Evolutionary conservation across 1,140 invertebrate genomes (phyloP).

Genomic region (Drosophila repleta): DNA sequence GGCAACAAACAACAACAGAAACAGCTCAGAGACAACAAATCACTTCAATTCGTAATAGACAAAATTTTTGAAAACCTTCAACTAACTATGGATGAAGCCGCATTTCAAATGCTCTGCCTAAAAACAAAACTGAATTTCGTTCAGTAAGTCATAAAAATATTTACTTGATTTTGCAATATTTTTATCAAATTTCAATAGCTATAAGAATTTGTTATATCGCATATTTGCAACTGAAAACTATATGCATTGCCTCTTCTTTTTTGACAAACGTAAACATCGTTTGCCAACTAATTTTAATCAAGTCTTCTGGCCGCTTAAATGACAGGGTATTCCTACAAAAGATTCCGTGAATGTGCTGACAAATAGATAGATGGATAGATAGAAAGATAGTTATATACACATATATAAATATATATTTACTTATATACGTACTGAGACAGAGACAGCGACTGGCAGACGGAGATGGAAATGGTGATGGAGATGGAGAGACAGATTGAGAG

Average conservation of each 20-base stretch:
- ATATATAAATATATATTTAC: neutral
- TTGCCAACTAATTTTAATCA: too few species aligned
- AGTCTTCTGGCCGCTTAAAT: neutral
- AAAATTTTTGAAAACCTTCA: conserved; percentile 45
- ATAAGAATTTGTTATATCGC: too few species aligned
- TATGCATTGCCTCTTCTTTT: too few species aligned
- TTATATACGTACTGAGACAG: neutral
- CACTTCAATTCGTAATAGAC: conserved; percentile 51
- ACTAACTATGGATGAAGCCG: neutral
- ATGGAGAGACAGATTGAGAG: conserved; percentile 12
- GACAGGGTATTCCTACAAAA: conserved; percentile 26
- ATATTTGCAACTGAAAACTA: too few species aligned
- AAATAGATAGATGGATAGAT: conserved; percentile 4
- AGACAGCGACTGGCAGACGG: conserved; percentile 11
- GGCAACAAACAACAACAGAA: conserved; percentile 40
- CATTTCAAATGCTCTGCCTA: conserved; percentile 12
- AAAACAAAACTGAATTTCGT: too few species aligned
- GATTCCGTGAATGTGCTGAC: conserved; percentile 26
- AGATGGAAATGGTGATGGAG: neutral
- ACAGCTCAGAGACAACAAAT: conserved; percentile 38
- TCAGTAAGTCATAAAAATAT: too few species aligned
- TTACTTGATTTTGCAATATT: too few species aligned
- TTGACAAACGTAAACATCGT: too few species aligned
- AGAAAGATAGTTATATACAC: conserved; percentile 4
- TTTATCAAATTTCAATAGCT: too few species aligned